phyloP scores from a whole-genome alignment of 1,140 invertebrate species.

The Eciton burchellii region DNA sequence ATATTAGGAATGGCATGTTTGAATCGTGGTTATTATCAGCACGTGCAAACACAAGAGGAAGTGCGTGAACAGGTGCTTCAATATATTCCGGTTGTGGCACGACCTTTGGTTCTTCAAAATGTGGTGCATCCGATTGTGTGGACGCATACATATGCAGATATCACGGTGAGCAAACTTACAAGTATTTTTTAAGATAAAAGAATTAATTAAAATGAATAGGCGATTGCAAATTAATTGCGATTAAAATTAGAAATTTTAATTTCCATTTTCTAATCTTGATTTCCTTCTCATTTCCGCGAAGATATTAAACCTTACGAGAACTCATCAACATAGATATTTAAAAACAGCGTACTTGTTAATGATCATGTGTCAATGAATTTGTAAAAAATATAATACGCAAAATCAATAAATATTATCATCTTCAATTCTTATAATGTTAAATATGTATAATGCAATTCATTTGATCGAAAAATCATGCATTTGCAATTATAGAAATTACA shows the following conservation, averaged over 20 bases:
- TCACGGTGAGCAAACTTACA: slow-evolving; percentile 87
- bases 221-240: neutral
- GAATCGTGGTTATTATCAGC: slow-evolving; percentile 97
- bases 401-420: neutral
- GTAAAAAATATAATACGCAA: too few relatives aligned
- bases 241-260: slow-evolving; percentile 4
- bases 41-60: slow-evolving; percentile 96
- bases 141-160: slow-evolving; percentile 95
- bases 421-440: too few relatives aligned
- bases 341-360: too few relatives aligned
- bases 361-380: too few relatives aligned
- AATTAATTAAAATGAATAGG: too few relatives aligned
- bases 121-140: slow-evolving; percentile 93
- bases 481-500: neutral
- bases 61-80: slow-evolving; percentile 97
- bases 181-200: too few relatives aligned
- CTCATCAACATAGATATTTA: too few relatives aligned
- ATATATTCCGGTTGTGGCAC: slow-evolving; percentile 95
- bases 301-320: neutral
- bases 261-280: neutral
- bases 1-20: slow-evolving; percentile 98
- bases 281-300: neutral
- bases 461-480: neutral
- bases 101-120: slow-evolving; percentile 93
- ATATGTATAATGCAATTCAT: neutral